Percentiles rank a stretch among this genome's conserved stretches.
Evolutionary conservation across 2,113 vertebrate genomes (phyloP).

Genomic region (Apodemus sylvaticus): DNA sequence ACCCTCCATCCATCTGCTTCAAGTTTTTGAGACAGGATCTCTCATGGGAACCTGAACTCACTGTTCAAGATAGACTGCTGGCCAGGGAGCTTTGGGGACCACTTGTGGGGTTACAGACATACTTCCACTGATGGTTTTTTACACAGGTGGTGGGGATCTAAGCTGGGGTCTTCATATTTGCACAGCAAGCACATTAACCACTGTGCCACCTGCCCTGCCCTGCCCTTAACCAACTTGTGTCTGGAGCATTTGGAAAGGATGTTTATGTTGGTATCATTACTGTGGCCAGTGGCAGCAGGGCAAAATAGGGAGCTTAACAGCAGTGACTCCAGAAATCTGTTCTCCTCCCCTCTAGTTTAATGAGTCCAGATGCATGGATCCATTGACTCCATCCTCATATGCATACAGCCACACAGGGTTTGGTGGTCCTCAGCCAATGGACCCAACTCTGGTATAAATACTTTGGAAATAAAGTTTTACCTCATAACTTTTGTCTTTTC

Average conservation of each 20-base stretch:
- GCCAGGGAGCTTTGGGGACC: background rate
- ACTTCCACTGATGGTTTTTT: background rate
- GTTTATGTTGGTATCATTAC: background rate
- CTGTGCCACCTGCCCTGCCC: background rate
- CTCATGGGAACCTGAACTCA: background rate
- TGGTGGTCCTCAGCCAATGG: background rate
- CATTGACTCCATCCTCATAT: background rate
- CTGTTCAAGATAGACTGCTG: too few relatives aligned
- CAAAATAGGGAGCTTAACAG: background rate
- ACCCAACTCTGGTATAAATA: background rate
- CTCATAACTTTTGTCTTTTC: background rate
- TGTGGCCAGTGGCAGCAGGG: background rate
- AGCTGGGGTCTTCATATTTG: background rate
- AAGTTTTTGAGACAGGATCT: background rate
- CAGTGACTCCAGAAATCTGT: background rate
- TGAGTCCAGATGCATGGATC: background rate
- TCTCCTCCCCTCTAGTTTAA: background rate
- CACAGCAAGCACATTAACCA: background rate
- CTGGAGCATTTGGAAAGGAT: background rate
- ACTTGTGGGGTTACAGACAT: too few relatives aligned
- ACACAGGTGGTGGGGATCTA: background rate
- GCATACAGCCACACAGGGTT: background rate
- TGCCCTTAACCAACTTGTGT: background rate
- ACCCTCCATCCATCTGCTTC: background rate
- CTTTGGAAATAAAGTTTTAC: conserved; percentile 21